Evolutionary conservation across 2,113 vertebrate genomes (phyloP), one percentile per base, ranked within the genome.

Genomic region (Hoplias malabaricus): DNA sequence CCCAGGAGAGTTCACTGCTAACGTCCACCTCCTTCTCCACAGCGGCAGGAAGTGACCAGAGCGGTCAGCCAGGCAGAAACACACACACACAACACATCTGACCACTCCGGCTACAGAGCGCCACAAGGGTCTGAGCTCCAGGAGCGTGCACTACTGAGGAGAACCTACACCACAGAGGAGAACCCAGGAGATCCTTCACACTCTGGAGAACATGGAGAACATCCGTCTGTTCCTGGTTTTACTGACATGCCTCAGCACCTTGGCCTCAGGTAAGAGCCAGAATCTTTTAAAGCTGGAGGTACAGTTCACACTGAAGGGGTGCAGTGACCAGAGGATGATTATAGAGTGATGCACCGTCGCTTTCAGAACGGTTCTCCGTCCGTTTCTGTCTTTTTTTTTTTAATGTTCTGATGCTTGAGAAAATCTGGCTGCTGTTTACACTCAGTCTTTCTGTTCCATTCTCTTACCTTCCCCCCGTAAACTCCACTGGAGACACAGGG

Each of bases 191-290:
- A n/a, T n/a, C n/a, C n/a, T n/a, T n/a, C n/a, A n/a, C 11, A 56
- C n/a, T 5, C 46, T 23, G 12, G 10, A 33, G 31, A 54, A 8
- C 76, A 92, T 92, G 92, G 87, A 90, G 77, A 79, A 34, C 70
- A 66, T 77, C 48, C 29, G 62, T 48, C 38, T 36, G 11, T 40
- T 73, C 50, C 23, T 85, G 31, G 40, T 40, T 71, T 72, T 91
- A 72, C 78, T 92, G 25, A 54, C 83, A 36, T 87, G 84, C 65
- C 56, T 90, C 61, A n/a, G 75, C 25, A 75, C 54, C 9, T 67
- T 87, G 75, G 79, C 83, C 54, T 86, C 87, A 69, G 91, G 92
- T 93, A 81, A 89, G 88, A 75, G 23, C 2, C 19, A 8, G 25
- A 25, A 6, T 25, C 25, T 34, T 23, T 6, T 25, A 12, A 12